Evolutionary conservation across 2,113 vertebrate genomes (phyloP), one percentile per base, ranked within the genome.

Genomic region (Megaptera novaeangliae): DNA sequence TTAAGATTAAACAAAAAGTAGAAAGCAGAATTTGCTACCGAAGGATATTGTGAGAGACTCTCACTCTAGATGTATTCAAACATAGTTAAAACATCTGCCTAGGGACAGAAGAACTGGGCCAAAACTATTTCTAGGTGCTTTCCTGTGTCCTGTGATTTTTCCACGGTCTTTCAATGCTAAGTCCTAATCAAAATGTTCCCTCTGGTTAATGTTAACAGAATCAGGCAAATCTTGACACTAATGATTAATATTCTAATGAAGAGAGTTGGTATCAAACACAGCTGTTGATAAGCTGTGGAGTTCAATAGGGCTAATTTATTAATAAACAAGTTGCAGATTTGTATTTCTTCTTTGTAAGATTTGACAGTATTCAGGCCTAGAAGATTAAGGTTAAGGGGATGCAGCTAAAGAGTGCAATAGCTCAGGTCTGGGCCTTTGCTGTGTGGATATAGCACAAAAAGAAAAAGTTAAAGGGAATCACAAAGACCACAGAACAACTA

Each of bases 161-260:
- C 46, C 27, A 55, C 57, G n/a, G 72, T 72, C 55, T 95, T 94
- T 78, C 96, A 96, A 89, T 71, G 68, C 82, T 83, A 89, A 64
- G 3, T 80, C 63, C 34, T 46, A 80, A 91, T 49, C 88, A 80
- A 41, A 94, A 80, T 41, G 21, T 93, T 89, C 82, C 71, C 61
- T 95, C 95, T 84, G 27, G 36, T 84, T 81, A 77, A 78, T 91
- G 82, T 86, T 77, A 96, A 91, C 66, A 94, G 64, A 84, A 85
- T 61, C 75, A 49, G n/a, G 85, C 34, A 66, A 69, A 88, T 74
- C 61, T 92, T 96, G 83, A 84, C 95, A 87, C 17, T 75, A 59
- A 92, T 71, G 69, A 96, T 95, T 59, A 95, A 88, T 83, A 95
- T 86, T 91, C 81, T 97, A 93, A 97, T 74, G 57, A 93, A 64